A percentile compares a stretch with the other conserved stretches of the same genome.
Evolutionary conservation across 1,140 invertebrate species (phyloP).

Genomic region (Harpegnathos saltator): DNA sequence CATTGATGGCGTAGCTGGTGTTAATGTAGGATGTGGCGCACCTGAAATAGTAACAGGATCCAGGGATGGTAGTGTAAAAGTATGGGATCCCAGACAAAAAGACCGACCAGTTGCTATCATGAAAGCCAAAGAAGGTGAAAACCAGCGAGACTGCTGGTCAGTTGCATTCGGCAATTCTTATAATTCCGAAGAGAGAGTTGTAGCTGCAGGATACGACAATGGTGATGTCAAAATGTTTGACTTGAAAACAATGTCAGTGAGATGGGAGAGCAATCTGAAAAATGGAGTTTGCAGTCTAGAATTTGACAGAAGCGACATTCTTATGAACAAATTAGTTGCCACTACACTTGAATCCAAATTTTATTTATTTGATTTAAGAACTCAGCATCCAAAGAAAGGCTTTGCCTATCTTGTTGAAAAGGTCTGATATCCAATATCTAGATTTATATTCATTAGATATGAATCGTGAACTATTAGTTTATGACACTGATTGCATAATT

Average conservation of each 20-base stretch:
- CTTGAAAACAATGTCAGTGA: slow-evolving; percentile 92
- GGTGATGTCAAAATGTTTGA: slow-evolving; percentile 98
- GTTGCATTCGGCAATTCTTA: slow-evolving; percentile 96
- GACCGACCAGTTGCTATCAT: slow-evolving; percentile 95
- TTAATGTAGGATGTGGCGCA: slow-evolving; percentile 93
- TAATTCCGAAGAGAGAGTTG: slow-evolving; percentile 93
- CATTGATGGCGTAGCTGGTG: slow-evolving; percentile 97
- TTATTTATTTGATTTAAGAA: slow-evolving; percentile 95
- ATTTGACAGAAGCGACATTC: slow-evolving; percentile 97
- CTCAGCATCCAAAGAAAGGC: slow-evolving; percentile 94
- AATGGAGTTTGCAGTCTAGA: slow-evolving; percentile 97
- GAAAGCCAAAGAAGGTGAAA: slow-evolving; percentile 89
- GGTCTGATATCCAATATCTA: slow-evolving; percentile 80
- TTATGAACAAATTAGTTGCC: slow-evolving; percentile 97
- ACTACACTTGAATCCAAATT: slow-evolving; percentile 97
- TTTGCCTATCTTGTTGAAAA: slow-evolving; percentile 93
- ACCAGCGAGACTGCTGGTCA: slow-evolving; percentile 93
- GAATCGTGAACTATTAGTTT: neutral
- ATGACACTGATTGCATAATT: slow-evolving; percentile 75
- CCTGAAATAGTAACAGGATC: slow-evolving; percentile 98
- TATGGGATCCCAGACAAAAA: slow-evolving; percentile 97
- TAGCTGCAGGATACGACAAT: slow-evolving; percentile 98
- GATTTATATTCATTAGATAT: neutral
- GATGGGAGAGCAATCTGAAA: slow-evolving; percentile 97
- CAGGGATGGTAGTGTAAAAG: slow-evolving; percentile 97